A percentile compares a stretch with the other conserved stretches of the same genome.
phyloP scores from a whole-genome alignment of 2,888 invertebrate genomes.

The Ectemnius lituratus region DNA sequence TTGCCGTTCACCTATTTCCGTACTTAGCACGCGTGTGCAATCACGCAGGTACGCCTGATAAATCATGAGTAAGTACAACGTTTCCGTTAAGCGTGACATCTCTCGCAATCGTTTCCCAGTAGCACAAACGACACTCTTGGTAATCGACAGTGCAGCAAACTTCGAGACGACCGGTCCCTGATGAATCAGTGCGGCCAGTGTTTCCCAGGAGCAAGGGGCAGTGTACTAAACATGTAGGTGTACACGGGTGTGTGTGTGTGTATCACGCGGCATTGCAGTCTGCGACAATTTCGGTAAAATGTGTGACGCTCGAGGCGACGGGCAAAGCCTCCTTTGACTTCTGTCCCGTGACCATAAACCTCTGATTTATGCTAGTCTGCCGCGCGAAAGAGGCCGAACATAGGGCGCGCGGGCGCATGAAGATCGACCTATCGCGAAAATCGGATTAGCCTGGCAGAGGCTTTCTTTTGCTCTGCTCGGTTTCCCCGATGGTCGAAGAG shows the following conservation, averaged over 20 bases:
- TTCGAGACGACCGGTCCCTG: background rate
- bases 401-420: conserved; percentile 54
- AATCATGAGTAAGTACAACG: too few species aligned
- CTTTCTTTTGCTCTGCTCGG: too few species aligned
- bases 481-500: conserved; percentile 3
- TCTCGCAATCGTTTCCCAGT: too few species aligned
- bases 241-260: conserved; percentile 20
- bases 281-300: conserved; percentile 71
- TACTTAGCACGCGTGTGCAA: background rate
- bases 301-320: conserved; percentile 71
- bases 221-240: too few species aligned
- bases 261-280: conserved; percentile 50
- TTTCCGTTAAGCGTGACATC: background rate
- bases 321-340: conserved; percentile 72
- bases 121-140: too few species aligned
- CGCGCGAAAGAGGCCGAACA: conserved; percentile 44
- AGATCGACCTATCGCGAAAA: conserved; percentile 66
- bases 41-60: background rate
- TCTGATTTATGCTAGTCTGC: conserved; percentile 68
- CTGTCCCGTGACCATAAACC: conserved; percentile 71
- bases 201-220: conserved; percentile 38
- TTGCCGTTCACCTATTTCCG: conserved; percentile 18
- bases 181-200: conserved; percentile 1
- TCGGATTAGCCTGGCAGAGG: conserved; percentile 50
- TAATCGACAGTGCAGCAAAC: background rate